Evolutionary conservation across 2,113 vertebrate genomes (phyloP).

Genomic region (Solea senegalensis): DNA sequence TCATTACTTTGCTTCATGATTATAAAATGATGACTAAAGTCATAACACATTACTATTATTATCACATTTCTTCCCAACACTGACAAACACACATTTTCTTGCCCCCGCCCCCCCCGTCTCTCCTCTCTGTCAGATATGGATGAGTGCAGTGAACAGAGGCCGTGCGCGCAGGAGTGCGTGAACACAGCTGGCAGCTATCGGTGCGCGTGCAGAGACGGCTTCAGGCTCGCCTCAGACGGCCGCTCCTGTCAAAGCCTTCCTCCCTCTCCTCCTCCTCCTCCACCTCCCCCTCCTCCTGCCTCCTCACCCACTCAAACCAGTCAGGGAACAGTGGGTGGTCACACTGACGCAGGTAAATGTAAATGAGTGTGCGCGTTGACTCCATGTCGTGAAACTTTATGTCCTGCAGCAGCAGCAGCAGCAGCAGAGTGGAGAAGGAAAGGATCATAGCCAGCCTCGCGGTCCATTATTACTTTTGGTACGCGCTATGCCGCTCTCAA

Average conservation of each 20-base stretch:
- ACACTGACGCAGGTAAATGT: constrained; percentile 72
- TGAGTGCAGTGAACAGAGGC: constrained; percentile 80
- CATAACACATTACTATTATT: too few species aligned
- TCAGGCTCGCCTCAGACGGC: constrained; percentile 71
- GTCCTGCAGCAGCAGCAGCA: constrained; percentile 43
- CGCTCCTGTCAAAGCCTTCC: constrained; percentile 73
- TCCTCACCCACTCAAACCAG: constrained; percentile 23
- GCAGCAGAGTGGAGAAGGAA: constrained; percentile 44
- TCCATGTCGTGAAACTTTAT: constrained; percentile 1
- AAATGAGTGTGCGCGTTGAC: constrained; percentile 35
- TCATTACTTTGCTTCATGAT: too few species aligned
- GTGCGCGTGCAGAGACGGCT: constrained; percentile 83
- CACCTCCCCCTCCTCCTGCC: constrained; percentile 23
- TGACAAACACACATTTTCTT: background rate
- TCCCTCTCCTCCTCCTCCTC: constrained; percentile 19
- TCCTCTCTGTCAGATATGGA: constrained; percentile 83
- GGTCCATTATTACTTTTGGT: constrained; percentile 99
- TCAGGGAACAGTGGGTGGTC: constrained; percentile 45
- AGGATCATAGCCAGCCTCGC: constrained; percentile 80
- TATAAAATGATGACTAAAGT: too few species aligned
- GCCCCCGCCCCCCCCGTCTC: background rate
- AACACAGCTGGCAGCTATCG: constrained; percentile 86
- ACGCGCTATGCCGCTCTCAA: constrained; percentile 99
- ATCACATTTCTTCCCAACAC: too few species aligned
- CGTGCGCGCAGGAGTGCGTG: constrained; percentile 84